Percentiles rank a stretch among this genome's conserved stretches.
These are phyloP conservation scores for Bombus terrestris DNA, from an alignment of 1,140 invertebrate species.

Conservation along the genomic window DNA sequence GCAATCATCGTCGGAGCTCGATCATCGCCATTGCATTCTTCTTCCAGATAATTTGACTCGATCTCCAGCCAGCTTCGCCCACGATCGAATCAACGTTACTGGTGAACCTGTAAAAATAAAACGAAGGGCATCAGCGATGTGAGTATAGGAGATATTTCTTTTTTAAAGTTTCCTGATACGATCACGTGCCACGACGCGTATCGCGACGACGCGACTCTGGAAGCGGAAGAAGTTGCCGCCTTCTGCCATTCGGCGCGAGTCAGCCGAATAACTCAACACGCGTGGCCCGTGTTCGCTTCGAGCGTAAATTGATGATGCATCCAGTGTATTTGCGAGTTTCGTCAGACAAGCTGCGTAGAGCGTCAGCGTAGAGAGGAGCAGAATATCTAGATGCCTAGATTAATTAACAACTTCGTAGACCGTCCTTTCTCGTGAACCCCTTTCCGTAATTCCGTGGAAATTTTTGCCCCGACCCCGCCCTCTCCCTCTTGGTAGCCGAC, in stretches of 20 bases:
- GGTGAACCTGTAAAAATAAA: slow-evolving; percentile 18
- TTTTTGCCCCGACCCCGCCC: slow-evolving; percentile 47
- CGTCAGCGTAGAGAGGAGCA: neutral
- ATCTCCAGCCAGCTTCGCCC: no score
- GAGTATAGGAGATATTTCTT: slow-evolving; percentile 6
- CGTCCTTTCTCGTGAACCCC: slow-evolving; percentile 54
- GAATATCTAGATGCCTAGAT: slow-evolving; percentile 61
- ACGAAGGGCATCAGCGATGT: slow-evolving; percentile 15
- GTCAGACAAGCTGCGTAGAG: slow-evolving; percentile 11
- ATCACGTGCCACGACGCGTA: neutral
- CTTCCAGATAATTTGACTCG: neutral
- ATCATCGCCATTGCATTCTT: neutral
- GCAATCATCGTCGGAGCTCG: neutral
- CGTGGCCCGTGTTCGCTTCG: neutral
- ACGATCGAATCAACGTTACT: neutral
- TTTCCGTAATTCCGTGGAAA: slow-evolving; percentile 64
- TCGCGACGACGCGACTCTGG: neutral
- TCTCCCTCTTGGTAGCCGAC: neutral
- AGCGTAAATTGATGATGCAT: neutral
- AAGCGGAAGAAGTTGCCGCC: neutral
- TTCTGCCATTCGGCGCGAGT: neutral
- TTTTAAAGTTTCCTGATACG: neutral
- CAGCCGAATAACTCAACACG: neutral
- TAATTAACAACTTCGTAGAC: slow-evolving; percentile 66
- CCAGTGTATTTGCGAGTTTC: neutral